Evolutionary conservation across 1,140 invertebrate species (phyloP).

Genomic region (Helicoverpa armigera): DNA sequence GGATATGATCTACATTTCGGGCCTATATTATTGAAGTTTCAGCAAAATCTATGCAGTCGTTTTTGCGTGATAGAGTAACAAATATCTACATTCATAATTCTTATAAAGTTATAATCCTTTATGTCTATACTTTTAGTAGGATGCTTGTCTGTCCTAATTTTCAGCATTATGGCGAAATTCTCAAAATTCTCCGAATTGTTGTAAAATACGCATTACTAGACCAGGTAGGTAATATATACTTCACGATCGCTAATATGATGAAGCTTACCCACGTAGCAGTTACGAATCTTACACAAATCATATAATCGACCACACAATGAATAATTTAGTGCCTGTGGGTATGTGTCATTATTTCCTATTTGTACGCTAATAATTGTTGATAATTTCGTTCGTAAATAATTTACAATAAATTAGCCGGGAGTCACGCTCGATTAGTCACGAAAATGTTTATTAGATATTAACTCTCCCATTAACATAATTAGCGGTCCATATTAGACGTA

Average conservation of each 20-base stretch:
- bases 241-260: not conserved
- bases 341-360: conserved; percentile 49
- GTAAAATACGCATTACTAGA: not conserved
- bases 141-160: too few relatives aligned
- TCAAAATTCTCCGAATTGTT: not conserved
- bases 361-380: conserved; percentile 52
- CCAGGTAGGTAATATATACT: not conserved
- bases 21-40: too few relatives aligned
- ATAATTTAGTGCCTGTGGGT: conserved; percentile 2
- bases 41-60: too few relatives aligned
- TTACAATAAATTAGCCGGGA: conserved; percentile 36
- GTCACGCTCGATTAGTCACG: conserved; percentile 54
- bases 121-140: too few relatives aligned
- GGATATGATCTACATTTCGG: too few relatives aligned
- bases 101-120: too few relatives aligned
- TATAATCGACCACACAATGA: conserved; percentile 5
- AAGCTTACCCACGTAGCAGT: not conserved
- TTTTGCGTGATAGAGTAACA: too few relatives aligned
- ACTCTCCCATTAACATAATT: conserved; percentile 53
- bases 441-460: conserved; percentile 54
- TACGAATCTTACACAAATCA: conserved; percentile 6
- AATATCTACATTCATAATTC: too few relatives aligned
- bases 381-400: conserved; percentile 52
- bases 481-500: conserved; percentile 40
- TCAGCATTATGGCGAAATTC: not conserved